These are phyloP conservation scores for Seira ritae DNA, from an alignment of 2,888 invertebrate species.

Conservation along the genomic window DNA sequence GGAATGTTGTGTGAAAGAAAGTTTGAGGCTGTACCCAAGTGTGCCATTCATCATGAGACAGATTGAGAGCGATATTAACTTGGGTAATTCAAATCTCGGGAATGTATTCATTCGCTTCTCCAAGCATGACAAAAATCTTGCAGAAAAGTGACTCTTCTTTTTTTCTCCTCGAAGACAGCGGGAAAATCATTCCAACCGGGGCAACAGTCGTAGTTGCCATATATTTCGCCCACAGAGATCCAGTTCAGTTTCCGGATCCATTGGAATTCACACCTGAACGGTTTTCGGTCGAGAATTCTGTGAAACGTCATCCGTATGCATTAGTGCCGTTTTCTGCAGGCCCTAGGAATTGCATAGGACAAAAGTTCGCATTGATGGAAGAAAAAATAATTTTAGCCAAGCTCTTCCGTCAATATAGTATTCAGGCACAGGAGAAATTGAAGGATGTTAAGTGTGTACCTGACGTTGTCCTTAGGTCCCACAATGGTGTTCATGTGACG, in stretches of 20 bases:
- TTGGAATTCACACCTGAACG: slow-evolving; percentile 63
- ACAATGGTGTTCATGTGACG: slow-evolving; percentile 78
- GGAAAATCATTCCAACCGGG: slow-evolving; percentile 53
- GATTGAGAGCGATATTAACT: slow-evolving; percentile 73
- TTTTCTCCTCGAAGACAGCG: slow-evolving; percentile 65
- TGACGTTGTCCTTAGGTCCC: slow-evolving; percentile 81
- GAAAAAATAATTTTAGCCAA: slow-evolving; percentile 55
- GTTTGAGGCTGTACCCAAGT: slow-evolving; percentile 75
- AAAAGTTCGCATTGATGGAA: slow-evolving; percentile 59
- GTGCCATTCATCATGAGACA: slow-evolving; percentile 75
- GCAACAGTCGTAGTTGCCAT: slow-evolving; percentile 34
- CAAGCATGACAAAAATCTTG: background rate
- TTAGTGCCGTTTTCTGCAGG: slow-evolving; percentile 73
- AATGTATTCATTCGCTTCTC: background rate
- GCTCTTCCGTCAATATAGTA: slow-evolving; percentile 76
- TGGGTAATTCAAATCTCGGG: slow-evolving; percentile 66
- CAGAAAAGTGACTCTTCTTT: background rate
- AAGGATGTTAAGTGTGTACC: slow-evolving; percentile 79
- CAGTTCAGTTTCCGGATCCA: slow-evolving; percentile 63
- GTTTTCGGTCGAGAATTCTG: slow-evolving; percentile 59
- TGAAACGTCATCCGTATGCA: slow-evolving; percentile 66
- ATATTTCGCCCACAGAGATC: slow-evolving; percentile 57
- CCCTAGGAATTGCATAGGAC: slow-evolving; percentile 74
- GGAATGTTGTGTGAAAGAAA: slow-evolving; percentile 76
- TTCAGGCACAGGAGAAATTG: slow-evolving; percentile 79